Evolutionary conservation across 2,113 vertebrate species (phyloP).

Genomic region (Meriones unguiculatus): DNA sequence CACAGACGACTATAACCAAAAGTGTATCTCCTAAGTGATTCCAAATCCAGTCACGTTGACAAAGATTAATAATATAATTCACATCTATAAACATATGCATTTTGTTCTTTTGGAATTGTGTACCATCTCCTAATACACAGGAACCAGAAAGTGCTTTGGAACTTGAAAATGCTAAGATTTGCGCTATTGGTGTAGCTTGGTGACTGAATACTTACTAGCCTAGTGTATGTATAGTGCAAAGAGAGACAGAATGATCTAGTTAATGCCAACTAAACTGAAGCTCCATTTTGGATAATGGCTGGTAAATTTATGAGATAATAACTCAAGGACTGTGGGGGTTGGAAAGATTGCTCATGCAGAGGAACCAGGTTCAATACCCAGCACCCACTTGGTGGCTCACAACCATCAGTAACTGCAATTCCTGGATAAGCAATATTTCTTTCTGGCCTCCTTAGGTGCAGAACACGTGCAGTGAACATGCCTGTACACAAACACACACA

Average conservation of each 20-base stretch:
- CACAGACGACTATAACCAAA: background rate
- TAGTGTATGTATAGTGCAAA: background rate
- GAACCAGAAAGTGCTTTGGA: background rate
- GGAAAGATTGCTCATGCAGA: background rate
- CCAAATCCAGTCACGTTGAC: background rate
- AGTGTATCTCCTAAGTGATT: background rate
- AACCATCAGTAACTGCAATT: background rate
- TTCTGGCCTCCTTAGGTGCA: background rate
- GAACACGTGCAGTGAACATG: background rate
- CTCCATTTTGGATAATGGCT: background rate
- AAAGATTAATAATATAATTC: background rate
- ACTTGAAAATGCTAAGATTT: constrained; percentile 28
- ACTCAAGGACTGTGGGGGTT: background rate
- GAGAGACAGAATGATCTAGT: background rate
- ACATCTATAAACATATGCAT: background rate
- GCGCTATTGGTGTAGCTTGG: background rate
- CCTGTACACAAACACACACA: background rate
- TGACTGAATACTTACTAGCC: background rate
- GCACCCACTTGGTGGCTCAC: background rate
- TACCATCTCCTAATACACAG: background rate
- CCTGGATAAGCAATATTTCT: background rate
- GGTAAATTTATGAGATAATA: background rate
- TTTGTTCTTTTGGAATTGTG: background rate
- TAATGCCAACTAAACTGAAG: constrained; percentile 13
- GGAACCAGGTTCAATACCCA: background rate